A percentile compares a stretch with the other conserved stretches of the same genome.
These are phyloP conservation scores for Orchesella flavescens DNA, from an alignment of 2,888 invertebrate genomes.

Conservation along the genomic window DNA sequence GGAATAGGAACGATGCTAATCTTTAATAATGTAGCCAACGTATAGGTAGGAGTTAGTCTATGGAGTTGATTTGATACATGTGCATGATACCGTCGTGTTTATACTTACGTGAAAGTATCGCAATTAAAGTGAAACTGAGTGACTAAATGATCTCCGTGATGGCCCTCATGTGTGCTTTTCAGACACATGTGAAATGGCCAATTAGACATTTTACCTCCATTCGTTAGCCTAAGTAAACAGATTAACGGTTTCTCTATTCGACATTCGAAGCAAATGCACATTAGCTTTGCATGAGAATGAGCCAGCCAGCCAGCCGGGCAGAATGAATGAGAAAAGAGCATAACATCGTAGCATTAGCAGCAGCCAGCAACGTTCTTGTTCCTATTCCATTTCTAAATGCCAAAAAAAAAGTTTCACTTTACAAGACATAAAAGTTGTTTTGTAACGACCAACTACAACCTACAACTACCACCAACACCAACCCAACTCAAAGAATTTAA, in stretches of 20 bases:
- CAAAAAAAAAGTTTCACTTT: not conserved
- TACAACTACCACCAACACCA: no score
- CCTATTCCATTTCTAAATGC: not conserved
- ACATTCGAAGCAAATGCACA: not conserved
- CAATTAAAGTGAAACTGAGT: slow-evolving; percentile 38
- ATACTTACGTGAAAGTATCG: slow-evolving; percentile 3
- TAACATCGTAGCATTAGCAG: no score
- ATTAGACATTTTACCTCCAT: slow-evolving; percentile 37
- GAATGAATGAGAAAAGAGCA: no score
- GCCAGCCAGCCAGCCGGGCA: not conserved
- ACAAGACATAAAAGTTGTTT: not conserved
- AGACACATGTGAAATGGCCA: slow-evolving; percentile 18
- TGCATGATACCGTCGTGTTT: not conserved
- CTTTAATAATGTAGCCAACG: no score
- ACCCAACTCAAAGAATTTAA: slow-evolving; percentile 4
- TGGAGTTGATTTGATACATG: not conserved
- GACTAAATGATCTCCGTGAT: slow-evolving; percentile 31
- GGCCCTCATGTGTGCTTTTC: slow-evolving; percentile 7
- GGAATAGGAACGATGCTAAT: slow-evolving; percentile 15
- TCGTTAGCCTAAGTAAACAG: slow-evolving; percentile 31
- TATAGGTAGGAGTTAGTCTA: not conserved
- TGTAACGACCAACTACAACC: no score
- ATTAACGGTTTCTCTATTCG: slow-evolving; percentile 13
- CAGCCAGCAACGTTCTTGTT: no score
- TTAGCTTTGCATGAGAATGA: no score